A percentile compares a stretch with the other conserved stretches of the same genome.
Conservation (phyloP, 1,140 invertebrate genomes). For the Bombus superbus region DNA sequence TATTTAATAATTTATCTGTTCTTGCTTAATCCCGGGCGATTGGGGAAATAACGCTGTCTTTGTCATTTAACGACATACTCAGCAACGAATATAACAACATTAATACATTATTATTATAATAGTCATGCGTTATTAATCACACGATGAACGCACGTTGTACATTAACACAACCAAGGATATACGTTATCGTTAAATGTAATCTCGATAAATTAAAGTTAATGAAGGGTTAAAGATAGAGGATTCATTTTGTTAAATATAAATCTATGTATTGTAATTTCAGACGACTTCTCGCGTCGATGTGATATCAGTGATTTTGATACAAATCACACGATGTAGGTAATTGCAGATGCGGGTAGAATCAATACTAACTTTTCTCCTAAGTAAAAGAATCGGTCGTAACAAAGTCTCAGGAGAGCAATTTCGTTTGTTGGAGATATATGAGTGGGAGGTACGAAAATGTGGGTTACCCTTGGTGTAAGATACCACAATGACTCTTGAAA, state of each 20-base stretch:
- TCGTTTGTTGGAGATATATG: not conserved
- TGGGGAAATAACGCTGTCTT: not conserved
- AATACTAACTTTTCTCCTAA: not conserved
- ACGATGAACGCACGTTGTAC: not conserved
- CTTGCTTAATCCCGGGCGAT: not conserved
- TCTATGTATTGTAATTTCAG: too few relatives aligned
- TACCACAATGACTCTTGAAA: conserved; percentile 42
- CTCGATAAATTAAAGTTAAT: not conserved
- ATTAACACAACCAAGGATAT: not conserved
- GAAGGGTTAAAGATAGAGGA: not conserved
- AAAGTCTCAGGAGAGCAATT: not conserved
- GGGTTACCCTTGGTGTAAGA: conserved; percentile 22
- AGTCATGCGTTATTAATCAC: not conserved
- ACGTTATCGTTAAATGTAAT: not conserved
- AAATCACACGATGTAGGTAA: not conserved
- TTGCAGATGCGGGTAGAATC: not conserved
- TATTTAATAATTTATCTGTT: not conserved
- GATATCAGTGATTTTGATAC: not conserved
- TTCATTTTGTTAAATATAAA: not conserved
- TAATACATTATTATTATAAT: not conserved
- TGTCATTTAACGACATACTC: not conserved
- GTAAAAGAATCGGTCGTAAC: not conserved
- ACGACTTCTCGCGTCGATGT: not conserved
- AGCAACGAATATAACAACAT: too few relatives aligned
- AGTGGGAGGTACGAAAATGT: conserved; percentile 15